Conservation (phyloP, 2,113 vertebrate species). For the Conger conger region DNA sequence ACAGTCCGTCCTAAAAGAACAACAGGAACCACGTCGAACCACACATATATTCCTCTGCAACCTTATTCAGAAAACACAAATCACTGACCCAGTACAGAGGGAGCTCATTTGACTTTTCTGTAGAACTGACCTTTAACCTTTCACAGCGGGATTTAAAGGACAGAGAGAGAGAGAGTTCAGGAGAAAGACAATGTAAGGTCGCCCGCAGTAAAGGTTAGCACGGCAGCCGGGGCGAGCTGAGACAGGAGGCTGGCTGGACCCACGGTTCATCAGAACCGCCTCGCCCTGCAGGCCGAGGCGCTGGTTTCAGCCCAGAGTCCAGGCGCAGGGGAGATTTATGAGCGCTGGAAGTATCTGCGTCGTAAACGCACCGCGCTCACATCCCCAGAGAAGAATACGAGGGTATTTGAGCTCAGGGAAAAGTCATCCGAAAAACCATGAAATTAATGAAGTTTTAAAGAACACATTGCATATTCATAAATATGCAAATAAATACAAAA, state of each 20-base stretch:
- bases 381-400: slow-evolving; percentile 51
- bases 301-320: slow-evolving; percentile 52
- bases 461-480: neutral
- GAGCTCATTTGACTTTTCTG: too few species aligned
- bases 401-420: slow-evolving; percentile 32
- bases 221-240: slow-evolving; percentile 38
- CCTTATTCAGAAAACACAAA: too few species aligned
- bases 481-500: neutral
- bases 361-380: slow-evolving; percentile 63
- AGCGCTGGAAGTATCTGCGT: slow-evolving; percentile 61
- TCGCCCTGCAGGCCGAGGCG: slow-evolving; percentile 50
- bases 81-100: too few species aligned
- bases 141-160: neutral
- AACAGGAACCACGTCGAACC: too few species aligned
- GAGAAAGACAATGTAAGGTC: slow-evolving; percentile 27
- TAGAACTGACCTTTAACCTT: neutral
- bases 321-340: slow-evolving; percentile 61
- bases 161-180: neutral
- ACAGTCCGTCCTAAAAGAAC: too few species aligned
- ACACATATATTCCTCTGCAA: too few species aligned
- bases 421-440: slow-evolving; percentile 44
- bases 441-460: neutral
- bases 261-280: slow-evolving; percentile 67
- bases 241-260: slow-evolving; percentile 53
- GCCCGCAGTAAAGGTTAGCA: neutral